Evolutionary conservation across 2,113 vertebrate species (phyloP).

Genomic region (Gasterosteus nipponicus): DNA sequence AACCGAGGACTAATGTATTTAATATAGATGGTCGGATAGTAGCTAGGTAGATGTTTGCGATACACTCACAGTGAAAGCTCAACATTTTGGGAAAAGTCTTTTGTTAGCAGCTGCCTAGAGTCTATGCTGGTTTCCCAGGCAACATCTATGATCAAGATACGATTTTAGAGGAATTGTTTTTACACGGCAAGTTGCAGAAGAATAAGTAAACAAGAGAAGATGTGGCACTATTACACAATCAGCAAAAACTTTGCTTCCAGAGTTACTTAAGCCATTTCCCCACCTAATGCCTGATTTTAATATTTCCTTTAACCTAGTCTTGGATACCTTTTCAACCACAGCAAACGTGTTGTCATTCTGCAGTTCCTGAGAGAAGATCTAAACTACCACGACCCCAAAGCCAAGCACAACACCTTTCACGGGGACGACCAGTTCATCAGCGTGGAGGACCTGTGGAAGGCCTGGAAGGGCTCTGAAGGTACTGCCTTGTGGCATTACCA

Average conservation of each 20-base stretch:
- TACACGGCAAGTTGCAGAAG: background rate
- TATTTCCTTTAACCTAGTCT: background rate
- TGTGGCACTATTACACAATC: background rate
- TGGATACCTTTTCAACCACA: background rate
- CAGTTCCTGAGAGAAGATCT: conserved; percentile 97
- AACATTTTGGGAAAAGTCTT: conserved; percentile 1
- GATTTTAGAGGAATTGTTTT: background rate
- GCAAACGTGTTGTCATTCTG: conserved; percentile 47
- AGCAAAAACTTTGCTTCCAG: background rate
- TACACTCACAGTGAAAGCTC: background rate
- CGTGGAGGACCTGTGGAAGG: conserved; percentile 96
- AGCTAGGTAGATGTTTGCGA: background rate
- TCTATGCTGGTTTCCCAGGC: background rate
- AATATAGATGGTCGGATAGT: background rate
- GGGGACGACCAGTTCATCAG: conserved; percentile 98
- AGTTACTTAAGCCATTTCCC: background rate
- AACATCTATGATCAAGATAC: background rate
- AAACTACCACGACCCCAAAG: conserved; percentile 96
- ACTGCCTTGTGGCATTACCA: conserved; percentile 34
- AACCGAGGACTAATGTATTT: background rate
- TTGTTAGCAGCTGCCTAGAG: background rate
- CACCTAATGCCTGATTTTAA: background rate
- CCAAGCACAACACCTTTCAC: conserved; percentile 97
- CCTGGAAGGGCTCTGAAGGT: conserved; percentile 97
- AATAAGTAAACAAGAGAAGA: background rate